Evolutionary conservation across 1,140 invertebrate genomes (phyloP).

Genomic region (Achroia grisella): DNA sequence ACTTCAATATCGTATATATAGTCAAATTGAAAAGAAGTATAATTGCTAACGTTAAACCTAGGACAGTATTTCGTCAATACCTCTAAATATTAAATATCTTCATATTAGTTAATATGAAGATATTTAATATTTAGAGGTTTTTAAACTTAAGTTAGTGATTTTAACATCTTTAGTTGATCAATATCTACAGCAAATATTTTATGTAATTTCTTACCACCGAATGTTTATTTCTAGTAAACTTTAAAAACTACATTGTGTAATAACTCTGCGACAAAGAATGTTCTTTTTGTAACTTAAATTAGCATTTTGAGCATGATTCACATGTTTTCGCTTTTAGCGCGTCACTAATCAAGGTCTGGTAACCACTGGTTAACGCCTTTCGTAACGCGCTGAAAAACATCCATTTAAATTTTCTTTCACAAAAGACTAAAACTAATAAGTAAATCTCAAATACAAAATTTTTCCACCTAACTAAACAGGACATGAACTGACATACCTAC

Average conservation of each 20-base stretch:
- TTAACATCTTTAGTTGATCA: not conserved
- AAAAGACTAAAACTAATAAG: no score
- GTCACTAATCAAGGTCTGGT: constrained; percentile 33
- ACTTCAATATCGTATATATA: no score
- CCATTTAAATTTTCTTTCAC: not conserved
- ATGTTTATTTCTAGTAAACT: not conserved
- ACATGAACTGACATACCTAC: no score
- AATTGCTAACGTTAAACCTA: no score
- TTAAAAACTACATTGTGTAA: constrained; percentile 1
- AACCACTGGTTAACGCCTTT: constrained; percentile 38
- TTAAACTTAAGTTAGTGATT: no score
- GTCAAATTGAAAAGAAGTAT: no score
- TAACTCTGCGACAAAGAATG: constrained; percentile 2
- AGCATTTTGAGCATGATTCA: constrained; percentile 36
- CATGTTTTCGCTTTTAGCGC: constrained; percentile 67
- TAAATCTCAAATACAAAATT: no score
- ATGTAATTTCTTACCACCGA: not conserved
- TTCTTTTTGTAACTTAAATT: constrained; percentile 22
- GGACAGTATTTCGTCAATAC: no score
- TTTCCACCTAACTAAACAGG: no score
- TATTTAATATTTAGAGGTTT: no score
- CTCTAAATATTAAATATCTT: no score
- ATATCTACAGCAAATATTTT: constrained; percentile 10
- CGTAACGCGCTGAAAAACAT: constrained; percentile 21
- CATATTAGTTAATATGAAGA: no score